Evolutionary conservation across 2,888 invertebrate species (phyloP).

Genomic region (Thecophora atra): DNA sequence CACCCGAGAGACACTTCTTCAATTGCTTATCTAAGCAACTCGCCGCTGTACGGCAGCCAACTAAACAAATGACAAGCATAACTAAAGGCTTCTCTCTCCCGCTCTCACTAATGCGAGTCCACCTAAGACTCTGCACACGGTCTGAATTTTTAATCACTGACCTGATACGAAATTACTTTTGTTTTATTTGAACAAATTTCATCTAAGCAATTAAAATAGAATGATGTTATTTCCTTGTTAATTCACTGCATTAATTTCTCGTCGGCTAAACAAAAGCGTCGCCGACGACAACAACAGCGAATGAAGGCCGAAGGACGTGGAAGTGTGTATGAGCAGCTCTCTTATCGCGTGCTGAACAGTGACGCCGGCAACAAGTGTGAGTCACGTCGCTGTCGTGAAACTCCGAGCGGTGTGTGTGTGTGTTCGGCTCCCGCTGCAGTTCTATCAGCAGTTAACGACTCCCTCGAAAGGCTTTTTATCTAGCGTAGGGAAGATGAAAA

Average conservation of each 20-base stretch:
- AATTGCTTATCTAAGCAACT: too few relatives aligned
- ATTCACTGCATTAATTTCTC: neutral
- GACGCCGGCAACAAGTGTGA: slow-evolving; percentile 9
- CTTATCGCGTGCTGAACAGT: slow-evolving; percentile 28
- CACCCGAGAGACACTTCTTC: too few relatives aligned
- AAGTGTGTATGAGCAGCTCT: too few relatives aligned
- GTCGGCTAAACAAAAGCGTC: slow-evolving; percentile 8
- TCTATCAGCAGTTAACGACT: slow-evolving; percentile 23
- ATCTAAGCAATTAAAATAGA: neutral
- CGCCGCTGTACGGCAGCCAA: too few relatives aligned
- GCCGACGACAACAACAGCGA: neutral
- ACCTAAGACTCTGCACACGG: too few relatives aligned
- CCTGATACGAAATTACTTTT: neutral
- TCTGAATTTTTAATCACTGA: neutral
- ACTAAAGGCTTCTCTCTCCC: too few relatives aligned
- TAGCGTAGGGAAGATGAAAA: neutral
- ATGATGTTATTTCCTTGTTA: neutral
- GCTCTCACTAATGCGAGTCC: too few relatives aligned
- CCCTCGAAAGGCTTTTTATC: slow-evolving; percentile 9
- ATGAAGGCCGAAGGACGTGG: neutral
- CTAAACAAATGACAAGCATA: too few relatives aligned
- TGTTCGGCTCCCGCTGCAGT: too few relatives aligned
- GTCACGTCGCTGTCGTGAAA: neutral
- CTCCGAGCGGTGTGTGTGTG: neutral
- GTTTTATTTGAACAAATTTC: neutral